Base-by-base conservation (phyloP, 1,140 invertebrate genomes). In the Drosophila truncata region DNA sequence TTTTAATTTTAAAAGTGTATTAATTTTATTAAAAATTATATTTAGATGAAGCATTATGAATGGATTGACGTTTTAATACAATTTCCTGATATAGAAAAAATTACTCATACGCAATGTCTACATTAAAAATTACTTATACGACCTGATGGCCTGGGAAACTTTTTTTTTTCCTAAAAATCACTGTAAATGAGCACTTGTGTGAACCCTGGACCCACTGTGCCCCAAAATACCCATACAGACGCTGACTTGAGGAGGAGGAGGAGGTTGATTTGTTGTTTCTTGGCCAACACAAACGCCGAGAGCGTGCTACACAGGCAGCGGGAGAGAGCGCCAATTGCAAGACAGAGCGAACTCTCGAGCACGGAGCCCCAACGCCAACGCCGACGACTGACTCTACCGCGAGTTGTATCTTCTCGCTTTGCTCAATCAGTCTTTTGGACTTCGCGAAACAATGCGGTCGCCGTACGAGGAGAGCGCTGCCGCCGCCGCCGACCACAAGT, bases 391-490 rank as follows among this genome's bases (percentile, higher is more conserved):
- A 78, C 85, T 84, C 73, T 67, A 76, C 52, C 66, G 81, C 65
- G 35, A 67, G 64, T 61, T 66, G 65, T 72, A 63, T 67, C 42
- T 78, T 78, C 74, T 87, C 61, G 58, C 54, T 78, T 44, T 66
- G 69, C 80, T 69, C 73, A 90, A 78, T 88, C 85, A 90, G 85
- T 90, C 84, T 87, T 88, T 88, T 85, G 78, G 78, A 91, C 76
- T 90, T 90, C 81, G 85, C 85, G 86, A 90, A 90, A 90, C 86
- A 70, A 90, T 90, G 85, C 85, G 85, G 85, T 85, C 85, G 86
- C 71, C 75, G 75, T 85, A 82, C 75, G 85, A 90, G 57, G 85
- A 90, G 55, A 82, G 78, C 52, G 81, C 85, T 79, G 73, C 78
- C 67, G 67, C 74, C 67, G 67, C 74, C 18, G 70, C 82, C 74